Percentiles rank a stretch among this genome's conserved stretches.
Evolutionary conservation across 2,113 vertebrate species (phyloP).

Genomic region (Epinephelus lanceolatus): DNA sequence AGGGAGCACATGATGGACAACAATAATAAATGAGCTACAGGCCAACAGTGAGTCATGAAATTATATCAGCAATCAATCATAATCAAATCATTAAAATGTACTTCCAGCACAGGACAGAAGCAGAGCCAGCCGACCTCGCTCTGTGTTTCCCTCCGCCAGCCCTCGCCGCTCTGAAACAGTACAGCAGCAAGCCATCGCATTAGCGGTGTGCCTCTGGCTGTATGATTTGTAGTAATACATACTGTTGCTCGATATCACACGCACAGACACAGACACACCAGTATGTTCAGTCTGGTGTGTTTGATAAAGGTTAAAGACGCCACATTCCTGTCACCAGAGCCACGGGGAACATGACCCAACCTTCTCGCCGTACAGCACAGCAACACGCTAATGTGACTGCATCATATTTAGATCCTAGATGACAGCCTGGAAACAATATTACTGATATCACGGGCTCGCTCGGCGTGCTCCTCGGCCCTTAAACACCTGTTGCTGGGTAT

Average conservation of each 20-base stretch:
- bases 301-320: conserved; percentile 64
- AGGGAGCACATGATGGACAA: conserved; percentile 64
- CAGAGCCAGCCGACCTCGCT: conserved; percentile 35
- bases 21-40: conserved; percentile 77
- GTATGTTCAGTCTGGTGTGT: conserved; percentile 35
- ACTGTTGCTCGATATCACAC: conserved; percentile 30
- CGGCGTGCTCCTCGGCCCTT: not conserved
- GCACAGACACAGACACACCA: not conserved
- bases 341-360: conserved; percentile 47
- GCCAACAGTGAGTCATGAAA: conserved; percentile 75
- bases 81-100: conserved; percentile 78
- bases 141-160: conserved; percentile 16
- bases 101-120: conserved; percentile 62
- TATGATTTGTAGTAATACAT: conserved; percentile 42
- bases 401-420: conserved; percentile 28
- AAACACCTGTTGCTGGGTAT: conserved; percentile 4
- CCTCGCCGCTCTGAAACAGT: conserved; percentile 12
- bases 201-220: conserved; percentile 17
- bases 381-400: conserved; percentile 57
- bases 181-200: conserved; percentile 32
- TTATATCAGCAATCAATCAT: conserved; percentile 79
- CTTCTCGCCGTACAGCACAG: not conserved
- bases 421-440: conserved; percentile 42
- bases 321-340: conserved; percentile 34
- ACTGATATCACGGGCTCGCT: conserved; percentile 10